Base-by-base conservation (phyloP, 2,888 invertebrate species). In the Hemithea aestivaria region DNA sequence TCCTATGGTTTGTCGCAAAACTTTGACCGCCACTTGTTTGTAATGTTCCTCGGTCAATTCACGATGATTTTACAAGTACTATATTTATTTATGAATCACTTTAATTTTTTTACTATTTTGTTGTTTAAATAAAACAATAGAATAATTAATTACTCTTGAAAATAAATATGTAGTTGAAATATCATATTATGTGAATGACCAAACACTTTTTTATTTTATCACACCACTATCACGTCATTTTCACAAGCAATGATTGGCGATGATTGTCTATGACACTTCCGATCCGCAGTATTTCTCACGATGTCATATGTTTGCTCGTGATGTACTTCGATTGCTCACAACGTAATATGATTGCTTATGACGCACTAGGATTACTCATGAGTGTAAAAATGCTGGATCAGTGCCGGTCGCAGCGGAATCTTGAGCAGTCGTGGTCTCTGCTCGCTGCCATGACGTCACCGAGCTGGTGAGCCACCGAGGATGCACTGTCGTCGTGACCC, bases 371-470 rank as follows among this genome's bases (percentile, higher is more conserved):
- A 30, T 32, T 35, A 23, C 10, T 37, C 35, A 27, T 12, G 16
- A 24, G 20, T 25, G 22, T 8, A 9, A 29, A 7, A 29, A 9
- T 30, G 25, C 16, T 10, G 12, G 37, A 40, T 70, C 64, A 82
- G 47, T 68, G 78, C 12, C 62, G 56, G 37, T 75, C 73, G 66
- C 93, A 93, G 38, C 71, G 68, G 79, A 93, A 93, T 56, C 88
- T 80, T 27, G 88, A 82, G 74, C 93, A 94, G 73, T 92, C 91
- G 77, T 91, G 89, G 65, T 87, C 88, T 52, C 91, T 89, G 53
- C 93, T 91, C 42, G 93, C 93, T 7, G 90, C 89, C 91, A 93
- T 93, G 33, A 93, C 93, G 73, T 93, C 92, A 29, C 91, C 89
- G 41, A 93, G 89, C 67, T 93, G 93, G 56, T 88, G 85, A 7